phyloP scores from a whole-genome alignment of 2,113 vertebrate genomes.

The Cinclus cinclus region DNA sequence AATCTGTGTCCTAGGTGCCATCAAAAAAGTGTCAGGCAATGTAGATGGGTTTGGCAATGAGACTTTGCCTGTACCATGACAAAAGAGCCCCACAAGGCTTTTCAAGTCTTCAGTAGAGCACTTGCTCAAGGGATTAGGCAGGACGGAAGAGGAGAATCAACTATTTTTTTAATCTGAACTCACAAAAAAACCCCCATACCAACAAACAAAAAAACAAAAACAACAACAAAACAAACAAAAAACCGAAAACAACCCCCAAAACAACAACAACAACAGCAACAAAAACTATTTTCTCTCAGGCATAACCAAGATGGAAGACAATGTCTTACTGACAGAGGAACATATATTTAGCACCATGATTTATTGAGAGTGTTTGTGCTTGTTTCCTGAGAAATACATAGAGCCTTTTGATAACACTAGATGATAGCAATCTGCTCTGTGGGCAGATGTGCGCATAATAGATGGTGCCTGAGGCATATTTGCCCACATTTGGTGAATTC shows the following conservation, averaged over 20 bases:
- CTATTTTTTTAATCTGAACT: not conserved
- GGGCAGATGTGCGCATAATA: not conserved
- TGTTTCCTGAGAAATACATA: slow-evolving; percentile 6
- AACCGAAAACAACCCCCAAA: not conserved
- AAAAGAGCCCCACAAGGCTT: not conserved
- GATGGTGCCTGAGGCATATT: not conserved
- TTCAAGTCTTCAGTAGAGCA: not conserved
- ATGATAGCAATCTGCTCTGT: not conserved
- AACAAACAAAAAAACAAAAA: not conserved
- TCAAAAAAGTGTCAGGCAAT: not conserved
- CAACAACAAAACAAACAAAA: no score
- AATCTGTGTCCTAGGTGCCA: not conserved
- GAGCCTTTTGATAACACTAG: not conserved
- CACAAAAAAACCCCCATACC: not conserved
- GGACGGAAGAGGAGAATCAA: not conserved
- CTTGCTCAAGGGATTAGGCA: not conserved
- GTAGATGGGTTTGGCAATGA: not conserved
- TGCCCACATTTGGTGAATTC: not conserved
- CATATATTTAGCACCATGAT: not conserved
- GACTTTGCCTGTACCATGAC: not conserved
- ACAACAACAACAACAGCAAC: no score
- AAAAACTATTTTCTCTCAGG: not conserved
- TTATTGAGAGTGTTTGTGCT: not conserved
- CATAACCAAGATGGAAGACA: not conserved
- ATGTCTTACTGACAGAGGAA: not conserved